Evolutionary conservation across 1,140 invertebrate genomes (phyloP), one percentile per base, ranked within the genome.

Genomic region (Zaprionus vittiger): DNA sequence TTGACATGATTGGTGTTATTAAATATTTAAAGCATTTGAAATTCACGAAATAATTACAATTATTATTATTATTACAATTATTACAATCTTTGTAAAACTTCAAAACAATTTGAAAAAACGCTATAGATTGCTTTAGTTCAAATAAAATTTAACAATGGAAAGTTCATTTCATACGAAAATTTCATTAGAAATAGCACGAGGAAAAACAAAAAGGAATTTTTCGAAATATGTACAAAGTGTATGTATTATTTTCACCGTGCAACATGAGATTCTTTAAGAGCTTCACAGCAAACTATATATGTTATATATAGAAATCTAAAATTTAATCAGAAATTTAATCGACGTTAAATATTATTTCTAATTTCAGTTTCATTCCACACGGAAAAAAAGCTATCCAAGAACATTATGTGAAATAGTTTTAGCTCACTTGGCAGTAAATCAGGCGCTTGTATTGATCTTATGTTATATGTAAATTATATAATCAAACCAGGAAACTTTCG

Each of bases 401-500:
- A 52, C 4, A 17, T 5, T 22, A 52, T 24, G 1, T 12, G 11
- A 52, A 52, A 24, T 4, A 22, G 20, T 24, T 52, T 20, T 20
- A 52, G 47, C 47, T 52, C 47, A 52, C 47, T 24, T 52, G 47
- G 4, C 9, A 22, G 17, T 4, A 24, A 20, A 14, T 14, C 47
- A 4, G 20, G 47, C 47, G 20, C 22, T 24, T 52, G 9, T 14
- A 7, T 47, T 47, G 7, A 2, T 24, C 20, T 22, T 24, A 5
- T 49, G 15, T 44, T 44, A 2, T 22, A 5, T 22, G 12, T 52
- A 52, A 52, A 52, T 52, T 52, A 52, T 52, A 52, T 52, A 52
- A 52, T 52, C 22, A 52, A 52, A 52, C 14, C 47, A 1, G 47
- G 6, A 11, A 52, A 52, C 47, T 14, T 52, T 24, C 0, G 41